Evolutionary conservation across 2,113 vertebrate species (phyloP).

Genomic region (Dascyllus trimaculatus): DNA sequence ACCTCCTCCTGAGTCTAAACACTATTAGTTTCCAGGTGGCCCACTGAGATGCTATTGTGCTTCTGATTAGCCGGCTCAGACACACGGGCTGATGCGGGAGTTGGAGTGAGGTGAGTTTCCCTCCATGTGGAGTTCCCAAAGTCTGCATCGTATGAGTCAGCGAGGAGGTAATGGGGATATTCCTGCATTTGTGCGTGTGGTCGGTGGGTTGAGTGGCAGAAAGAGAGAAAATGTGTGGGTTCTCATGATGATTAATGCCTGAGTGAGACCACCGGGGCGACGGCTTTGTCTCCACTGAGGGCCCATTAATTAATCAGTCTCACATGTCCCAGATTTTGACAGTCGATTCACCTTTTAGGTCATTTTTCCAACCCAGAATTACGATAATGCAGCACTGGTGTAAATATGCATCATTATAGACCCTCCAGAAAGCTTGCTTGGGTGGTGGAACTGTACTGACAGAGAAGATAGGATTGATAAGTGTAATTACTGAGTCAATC

Average conservation of each 20-base stretch:
- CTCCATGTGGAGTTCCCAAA: neutral
- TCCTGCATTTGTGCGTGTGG: conserved; percentile 22
- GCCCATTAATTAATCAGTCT: conserved; percentile 21
- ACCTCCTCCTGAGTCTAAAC: conserved; percentile 53
- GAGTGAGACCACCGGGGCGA: conserved; percentile 44
- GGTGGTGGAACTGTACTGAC: no score
- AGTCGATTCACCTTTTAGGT: no score
- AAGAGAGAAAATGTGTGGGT: conserved; percentile 13
- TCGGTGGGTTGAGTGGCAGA: conserved; percentile 11
- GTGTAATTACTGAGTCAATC: no score
- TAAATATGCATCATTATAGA: no score
- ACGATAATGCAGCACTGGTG: no score
- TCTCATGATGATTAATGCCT: conserved; percentile 21
- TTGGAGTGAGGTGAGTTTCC: neutral
- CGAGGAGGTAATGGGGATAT: conserved; percentile 13
- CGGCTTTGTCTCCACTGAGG: neutral
- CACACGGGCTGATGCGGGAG: neutral
- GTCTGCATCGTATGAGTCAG: conserved; percentile 13
- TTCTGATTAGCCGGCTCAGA: conserved; percentile 44
- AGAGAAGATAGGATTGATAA: no score
- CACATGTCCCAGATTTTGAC: neutral
- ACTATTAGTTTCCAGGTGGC: conserved; percentile 48
- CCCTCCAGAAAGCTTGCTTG: no score
- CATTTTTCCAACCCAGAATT: no score
- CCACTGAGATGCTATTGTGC: conserved; percentile 58